Conservation (phyloP, 2,113 vertebrate species). For the Psettodes erumei region DNA sequence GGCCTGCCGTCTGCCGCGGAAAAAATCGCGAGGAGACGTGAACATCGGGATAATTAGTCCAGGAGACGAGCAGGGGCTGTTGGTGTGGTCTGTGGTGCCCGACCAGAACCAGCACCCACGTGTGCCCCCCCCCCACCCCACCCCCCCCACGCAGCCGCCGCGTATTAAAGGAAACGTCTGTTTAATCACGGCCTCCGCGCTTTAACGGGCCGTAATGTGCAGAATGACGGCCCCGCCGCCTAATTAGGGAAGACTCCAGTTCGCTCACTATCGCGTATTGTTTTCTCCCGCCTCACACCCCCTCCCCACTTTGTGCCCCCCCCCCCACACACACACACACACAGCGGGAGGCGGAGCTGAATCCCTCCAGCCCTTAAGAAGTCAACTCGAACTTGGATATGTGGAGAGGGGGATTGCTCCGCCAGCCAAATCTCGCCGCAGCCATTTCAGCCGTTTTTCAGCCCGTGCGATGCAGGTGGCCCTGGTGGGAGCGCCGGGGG, state of each 20-base stretch:
- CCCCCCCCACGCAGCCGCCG: no score
- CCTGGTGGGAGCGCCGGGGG: conserved; percentile 25
- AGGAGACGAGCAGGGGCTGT: conserved; percentile 66
- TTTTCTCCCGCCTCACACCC: conserved; percentile 38
- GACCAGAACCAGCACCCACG: conserved; percentile 55
- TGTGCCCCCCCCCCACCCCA: no score
- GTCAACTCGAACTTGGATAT: conserved; percentile 63
- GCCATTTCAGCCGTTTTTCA: conserved; percentile 68
- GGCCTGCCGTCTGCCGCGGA: conserved; percentile 44
- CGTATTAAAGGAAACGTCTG: conserved; percentile 74
- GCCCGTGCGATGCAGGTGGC: conserved; percentile 61
- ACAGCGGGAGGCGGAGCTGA: conserved; percentile 42
- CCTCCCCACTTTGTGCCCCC: not conserved
- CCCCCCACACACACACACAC: conserved; percentile 25
- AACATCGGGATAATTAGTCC: conserved; percentile 75
- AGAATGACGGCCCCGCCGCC: conserved; percentile 60
- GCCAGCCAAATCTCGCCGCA: conserved; percentile 65
- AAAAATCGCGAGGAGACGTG: conserved; percentile 40
- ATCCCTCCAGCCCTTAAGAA: conserved; percentile 61
- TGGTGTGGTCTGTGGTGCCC: conserved; percentile 55
- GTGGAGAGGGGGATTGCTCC: conserved; percentile 56
- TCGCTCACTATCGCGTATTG: conserved; percentile 46
- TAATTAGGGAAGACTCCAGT: conserved; percentile 74
- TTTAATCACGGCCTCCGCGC: conserved; percentile 72
- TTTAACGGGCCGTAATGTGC: conserved; percentile 72